phyloP scores from a whole-genome alignment of 2,888 invertebrate genomes.

The Atethmia centrago region DNA sequence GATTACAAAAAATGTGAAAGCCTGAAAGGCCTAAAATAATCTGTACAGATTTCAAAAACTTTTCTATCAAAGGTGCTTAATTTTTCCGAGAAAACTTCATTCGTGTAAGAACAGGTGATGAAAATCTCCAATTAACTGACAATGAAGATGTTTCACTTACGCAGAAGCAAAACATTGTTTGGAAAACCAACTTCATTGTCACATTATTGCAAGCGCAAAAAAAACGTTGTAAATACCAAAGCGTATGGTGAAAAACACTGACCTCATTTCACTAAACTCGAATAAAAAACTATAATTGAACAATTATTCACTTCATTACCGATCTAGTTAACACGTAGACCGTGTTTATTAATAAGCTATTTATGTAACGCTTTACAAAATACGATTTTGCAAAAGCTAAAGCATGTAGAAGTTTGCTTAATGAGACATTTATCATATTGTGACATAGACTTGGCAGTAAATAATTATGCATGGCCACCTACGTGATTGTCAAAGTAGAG shows the following conservation, averaged over 20 bases:
- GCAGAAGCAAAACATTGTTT: slow-evolving; percentile 34
- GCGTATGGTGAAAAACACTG: slow-evolving; percentile 33
- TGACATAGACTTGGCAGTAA: slow-evolving; percentile 47
- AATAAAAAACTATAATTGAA: slow-evolving; percentile 51
- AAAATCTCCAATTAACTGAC: slow-evolving; percentile 33
- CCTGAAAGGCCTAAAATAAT: background rate
- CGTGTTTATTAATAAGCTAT: slow-evolving; percentile 28
- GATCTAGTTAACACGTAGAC: slow-evolving; percentile 42
- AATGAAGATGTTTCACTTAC: slow-evolving; percentile 18
- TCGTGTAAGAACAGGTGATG: slow-evolving; percentile 21
- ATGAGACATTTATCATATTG: slow-evolving; percentile 65
- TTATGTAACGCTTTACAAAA: slow-evolving; percentile 59
- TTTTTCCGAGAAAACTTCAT: background rate
- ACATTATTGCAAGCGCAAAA: slow-evolving; percentile 25
- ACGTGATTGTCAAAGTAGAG: slow-evolving; percentile 41
- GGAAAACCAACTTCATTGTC: slow-evolving; percentile 38
- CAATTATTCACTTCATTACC: slow-evolving; percentile 50
- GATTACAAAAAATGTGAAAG: background rate
- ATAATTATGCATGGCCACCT: slow-evolving; percentile 57
- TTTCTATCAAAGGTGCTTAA: background rate
- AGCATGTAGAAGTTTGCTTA: slow-evolving; percentile 53
- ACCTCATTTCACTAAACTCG: slow-evolving; percentile 41
- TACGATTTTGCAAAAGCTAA: slow-evolving; percentile 58
- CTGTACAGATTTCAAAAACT: background rate
- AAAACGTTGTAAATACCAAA: slow-evolving; percentile 23